Base-by-base conservation (phyloP, 2,888 invertebrate genomes). In the Bimastos eiseni region DNA sequence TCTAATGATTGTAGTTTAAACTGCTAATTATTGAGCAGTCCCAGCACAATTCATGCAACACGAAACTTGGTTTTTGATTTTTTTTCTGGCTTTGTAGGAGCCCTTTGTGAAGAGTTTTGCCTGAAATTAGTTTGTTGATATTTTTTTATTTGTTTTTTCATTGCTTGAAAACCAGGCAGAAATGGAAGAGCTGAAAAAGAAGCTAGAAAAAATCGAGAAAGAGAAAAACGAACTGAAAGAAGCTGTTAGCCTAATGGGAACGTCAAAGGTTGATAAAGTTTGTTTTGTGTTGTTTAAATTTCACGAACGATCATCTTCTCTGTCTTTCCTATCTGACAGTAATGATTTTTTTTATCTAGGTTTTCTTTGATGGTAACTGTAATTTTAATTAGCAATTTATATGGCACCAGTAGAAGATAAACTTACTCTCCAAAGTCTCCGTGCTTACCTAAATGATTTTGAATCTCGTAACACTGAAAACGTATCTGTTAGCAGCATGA, bases 171-270 rank as follows among this genome's bases (percentile, higher is more conserved):
- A 33, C n/a, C 11, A 86, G 86, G 34, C 86, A 24, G 86, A 86
- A 86, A 86, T 86, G 86, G 86, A 86, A 36, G 86, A 86, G 36
- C 37, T 86, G 86, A 86, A 86, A 24, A 86, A 86, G 86, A 86
- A 86, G 86, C 86, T 86, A 24, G 86, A 86, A 36, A 86, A 86
- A 36, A 86, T 86, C 19, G 86, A 86, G n/a, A 86, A 37, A 86
- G 86, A 86, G n/a, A 86, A 86, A 37, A 86, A 86, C 37, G 86
- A 86, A 36, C 37, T 86, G 34, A 86, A 86, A 36, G 86, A 86
- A 24, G 86, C 86, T 36, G 86, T 86, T 24, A 86, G 36, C 37
- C 37, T 86, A 34, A 86, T 86, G 86, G 86, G 86, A 34, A 86
- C 86, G 8, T 36, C 86, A 86, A 86, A 86, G 86, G 70, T 70